phyloP scores from a whole-genome alignment of 2,797 vertebrate species.

The Neomorphus geoffroyi region DNA sequence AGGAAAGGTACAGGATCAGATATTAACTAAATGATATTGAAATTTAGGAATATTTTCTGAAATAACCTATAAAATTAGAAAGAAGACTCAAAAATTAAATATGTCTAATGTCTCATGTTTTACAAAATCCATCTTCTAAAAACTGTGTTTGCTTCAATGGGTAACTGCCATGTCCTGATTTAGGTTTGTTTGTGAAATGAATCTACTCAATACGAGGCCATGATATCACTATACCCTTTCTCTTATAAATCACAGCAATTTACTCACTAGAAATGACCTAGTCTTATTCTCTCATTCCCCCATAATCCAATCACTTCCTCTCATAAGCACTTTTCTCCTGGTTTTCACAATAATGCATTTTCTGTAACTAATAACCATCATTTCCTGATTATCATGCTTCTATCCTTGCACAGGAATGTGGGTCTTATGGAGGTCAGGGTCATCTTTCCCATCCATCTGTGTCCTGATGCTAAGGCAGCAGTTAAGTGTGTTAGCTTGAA shows the following conservation, averaged over 20 bases:
- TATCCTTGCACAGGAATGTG: conserved; percentile 94
- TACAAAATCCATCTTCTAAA: conserved; percentile 35
- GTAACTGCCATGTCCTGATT: conserved; percentile 84
- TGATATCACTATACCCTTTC: conserved; percentile 83
- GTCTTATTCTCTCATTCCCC: conserved; percentile 82
- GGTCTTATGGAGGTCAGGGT: conserved; percentile 84
- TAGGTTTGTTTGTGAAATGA: conserved; percentile 93
- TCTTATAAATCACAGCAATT: conserved; percentile 99
- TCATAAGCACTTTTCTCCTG: conserved; percentile 85
- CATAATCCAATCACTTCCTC: conserved; percentile 98
- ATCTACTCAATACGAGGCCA: conserved; percentile 82
- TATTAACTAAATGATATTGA: not conserved
- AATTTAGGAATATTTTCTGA: conserved; percentile 7
- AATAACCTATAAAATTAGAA: not conserved
- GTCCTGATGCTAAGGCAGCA: conserved; percentile 75
- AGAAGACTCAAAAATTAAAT: not conserved
- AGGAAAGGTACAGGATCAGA: not conserved
- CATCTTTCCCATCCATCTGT: conserved; percentile 85
- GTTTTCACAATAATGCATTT: conserved; percentile 97
- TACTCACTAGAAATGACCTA: conserved; percentile 84
- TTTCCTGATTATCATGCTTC: conserved; percentile 99
- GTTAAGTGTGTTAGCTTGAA: conserved; percentile 74
- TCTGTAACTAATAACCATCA: conserved; percentile 99
- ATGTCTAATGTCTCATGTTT: not conserved
- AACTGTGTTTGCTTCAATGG: conserved; percentile 77